Conservation (phyloP, 2,888 invertebrate species). For the Ischnura elegans region DNA sequence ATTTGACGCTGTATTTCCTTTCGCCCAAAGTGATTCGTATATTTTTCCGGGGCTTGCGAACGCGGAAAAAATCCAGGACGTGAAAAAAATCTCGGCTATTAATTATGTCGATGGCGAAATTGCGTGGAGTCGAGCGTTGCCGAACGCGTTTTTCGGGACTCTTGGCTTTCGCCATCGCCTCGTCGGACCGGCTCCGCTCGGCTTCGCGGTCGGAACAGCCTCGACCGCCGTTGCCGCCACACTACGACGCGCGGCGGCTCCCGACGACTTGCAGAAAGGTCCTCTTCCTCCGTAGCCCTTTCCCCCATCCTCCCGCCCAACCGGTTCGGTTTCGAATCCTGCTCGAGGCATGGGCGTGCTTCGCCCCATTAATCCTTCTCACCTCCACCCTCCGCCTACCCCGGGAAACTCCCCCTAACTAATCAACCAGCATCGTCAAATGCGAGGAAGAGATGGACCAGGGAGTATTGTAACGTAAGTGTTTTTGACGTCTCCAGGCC, state of each 20-base stretch:
- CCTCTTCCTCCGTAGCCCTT: neutral
- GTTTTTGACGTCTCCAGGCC: constrained; percentile 39
- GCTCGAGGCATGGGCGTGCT: constrained; percentile 63
- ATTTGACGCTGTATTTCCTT: neutral
- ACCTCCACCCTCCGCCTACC: neutral
- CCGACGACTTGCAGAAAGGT: neutral
- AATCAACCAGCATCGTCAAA: constrained; percentile 39
- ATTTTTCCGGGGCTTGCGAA: neutral
- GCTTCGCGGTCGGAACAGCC: neutral
- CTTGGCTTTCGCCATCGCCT: neutral
- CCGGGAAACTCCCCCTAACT: neutral
- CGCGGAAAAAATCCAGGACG: constrained; percentile 46
- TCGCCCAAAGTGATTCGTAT: neutral
- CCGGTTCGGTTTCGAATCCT: constrained; percentile 60
- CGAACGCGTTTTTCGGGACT: constrained; percentile 57
- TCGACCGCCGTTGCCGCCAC: neutral
- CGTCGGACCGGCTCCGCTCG: neutral
- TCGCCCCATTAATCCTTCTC: constrained; percentile 40
- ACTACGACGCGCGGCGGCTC: neutral
- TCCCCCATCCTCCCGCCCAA: constrained; percentile 14
- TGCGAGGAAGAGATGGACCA: constrained; percentile 47
- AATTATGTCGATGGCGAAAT: constrained; percentile 63
- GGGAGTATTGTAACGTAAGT: constrained; percentile 40
- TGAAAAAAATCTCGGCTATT: constrained; percentile 46
- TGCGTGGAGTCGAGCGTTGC: constrained; percentile 29